Base-by-base conservation (phyloP, 2,888 invertebrate species). In the Cosmopolites sordidus region DNA sequence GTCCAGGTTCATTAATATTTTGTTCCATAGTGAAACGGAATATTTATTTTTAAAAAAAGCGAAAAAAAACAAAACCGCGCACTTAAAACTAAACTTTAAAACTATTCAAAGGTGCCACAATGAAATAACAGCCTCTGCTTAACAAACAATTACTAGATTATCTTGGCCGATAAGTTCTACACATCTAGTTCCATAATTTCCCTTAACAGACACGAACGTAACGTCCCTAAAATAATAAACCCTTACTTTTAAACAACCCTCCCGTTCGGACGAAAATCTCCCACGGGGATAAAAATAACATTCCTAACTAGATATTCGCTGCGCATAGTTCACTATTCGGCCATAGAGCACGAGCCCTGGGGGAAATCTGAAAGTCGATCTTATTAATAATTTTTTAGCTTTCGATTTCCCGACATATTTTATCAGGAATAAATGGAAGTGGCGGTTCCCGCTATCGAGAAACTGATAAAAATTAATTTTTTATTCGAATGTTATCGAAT, bases 331-430 rank as follows among this genome's bases (percentile, higher is more conserved):
- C 45, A 54, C 54, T 54, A 50, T 54, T 54, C 44, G 54, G 46
- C 54, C 54, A 42, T 49, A 45, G 42, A 14, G 11, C 51, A 56
- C 49, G 45, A 45, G 49, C 22, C 56, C 49, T 46, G 2, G 2
- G 56, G 56, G 56, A 56, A 56, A 56, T 56, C 56, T 52, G 16
- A 48, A 45, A 45, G 39, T 51, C 33, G 39, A 44, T 38, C 49
- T 56, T 48, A 56, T 56, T 56, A 56, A 56, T 56, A 56, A 56
- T 56, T 56, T 53, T 43, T 29, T 15, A 40, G 42, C 45, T 54
- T 11, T 11, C 11, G n/a, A 12, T 33, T 33, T 33, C 11, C 22
- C 33, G 33, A 33, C 33, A 12, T n/a, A 33, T 33, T 33, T 33
- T 33, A 33, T 33, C 33, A 11, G 33, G 33, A 33, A 33, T 33